A percentile compares a stretch with the other conserved stretches of the same genome.
These are phyloP conservation scores for Phalangium opilio DNA, from an alignment of 2,888 invertebrate species.

Conservation along the genomic window DNA sequence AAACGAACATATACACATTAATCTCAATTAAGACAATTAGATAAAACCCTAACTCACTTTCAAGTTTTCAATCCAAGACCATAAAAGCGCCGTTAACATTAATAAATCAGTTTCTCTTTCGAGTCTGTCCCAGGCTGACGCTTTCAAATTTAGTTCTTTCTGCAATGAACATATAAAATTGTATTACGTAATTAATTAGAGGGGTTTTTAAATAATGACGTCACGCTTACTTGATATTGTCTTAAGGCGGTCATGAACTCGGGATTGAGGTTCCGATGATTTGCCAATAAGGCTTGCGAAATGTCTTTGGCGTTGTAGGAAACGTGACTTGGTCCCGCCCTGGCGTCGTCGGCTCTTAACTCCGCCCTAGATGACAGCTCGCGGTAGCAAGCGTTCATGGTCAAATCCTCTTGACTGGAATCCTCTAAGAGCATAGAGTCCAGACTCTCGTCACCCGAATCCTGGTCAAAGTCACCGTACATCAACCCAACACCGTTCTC, in stretches of 20 bases:
- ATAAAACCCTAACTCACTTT: no score
- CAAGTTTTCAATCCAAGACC: constrained; percentile 60
- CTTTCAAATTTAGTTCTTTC: constrained; percentile 47
- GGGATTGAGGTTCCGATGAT: constrained; percentile 42
- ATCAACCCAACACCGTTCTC: no score
- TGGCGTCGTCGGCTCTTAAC: constrained; percentile 20
- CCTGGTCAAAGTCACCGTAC: constrained; percentile 21
- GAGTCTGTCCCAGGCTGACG: constrained; percentile 47
- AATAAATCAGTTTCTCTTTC: constrained; percentile 46
- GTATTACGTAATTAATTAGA: no score
- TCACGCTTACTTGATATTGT: constrained; percentile 30
- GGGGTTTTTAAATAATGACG: no score
- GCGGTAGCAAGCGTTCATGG: constrained; percentile 40
- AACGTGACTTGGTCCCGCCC: constrained; percentile 16
- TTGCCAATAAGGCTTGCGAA: constrained; percentile 42
- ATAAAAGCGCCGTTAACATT: constrained; percentile 45
- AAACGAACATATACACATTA: not conserved
- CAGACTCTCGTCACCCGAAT: constrained; percentile 31
- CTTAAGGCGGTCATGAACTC: constrained; percentile 30
- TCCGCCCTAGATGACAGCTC: constrained; percentile 37
- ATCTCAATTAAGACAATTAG: no score
- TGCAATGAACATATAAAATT: constrained; percentile 13
- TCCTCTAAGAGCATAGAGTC: constrained; percentile 37
- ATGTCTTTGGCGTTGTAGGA: constrained; percentile 23
- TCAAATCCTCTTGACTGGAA: constrained; percentile 34